Evolutionary conservation across 2,888 invertebrate genomes (phyloP), one percentile per base, ranked within the genome.

Genomic region (Priapulus caudatus): DNA sequence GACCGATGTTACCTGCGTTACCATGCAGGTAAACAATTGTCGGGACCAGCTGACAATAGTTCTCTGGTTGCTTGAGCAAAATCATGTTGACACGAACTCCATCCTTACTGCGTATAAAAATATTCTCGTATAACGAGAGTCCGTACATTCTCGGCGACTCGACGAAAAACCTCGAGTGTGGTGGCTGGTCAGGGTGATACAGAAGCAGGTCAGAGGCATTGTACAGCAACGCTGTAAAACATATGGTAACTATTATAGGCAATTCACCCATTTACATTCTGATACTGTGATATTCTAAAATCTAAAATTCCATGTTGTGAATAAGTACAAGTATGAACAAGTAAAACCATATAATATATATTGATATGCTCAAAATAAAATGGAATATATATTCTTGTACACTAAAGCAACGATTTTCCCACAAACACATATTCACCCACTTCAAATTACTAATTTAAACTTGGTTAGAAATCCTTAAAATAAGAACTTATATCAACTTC

Each of bases 1-100:
- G 92, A 0, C 93, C 93, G 79, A 93, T 88, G 69, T 93, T 95
- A 15, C 93, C 93, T 50, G 93, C 93, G 79, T 93, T 95, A 3
- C 93, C 93, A 75, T 95, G 93, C 59, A 93, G 82, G 72, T 86
- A 91, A 49, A 93, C 74, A 65, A 93, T 75, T 5, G 92, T 92
- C 0, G 89, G 87, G 50, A 79, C 81, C 45, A 58, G 60, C 16
- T 54, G 52, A 20, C 56, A 48, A 22, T 51, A 44, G 20, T 53
- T 47, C 49, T 62, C 59, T 22, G 62, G 54, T 54, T 72, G 71
- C 58, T 70, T 72, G 20, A 74, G 66, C n/a, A 74, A 60, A 48
- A 71, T 66, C 48, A 66, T 61, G 58, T 74, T 70, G 44, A 74
- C 63, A 15, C 60, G 59, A 4, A 68, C 64, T 2, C 67, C 67